Evolutionary conservation across 2,888 invertebrate species (phyloP).

Genomic region (Furcula furcula): DNA sequence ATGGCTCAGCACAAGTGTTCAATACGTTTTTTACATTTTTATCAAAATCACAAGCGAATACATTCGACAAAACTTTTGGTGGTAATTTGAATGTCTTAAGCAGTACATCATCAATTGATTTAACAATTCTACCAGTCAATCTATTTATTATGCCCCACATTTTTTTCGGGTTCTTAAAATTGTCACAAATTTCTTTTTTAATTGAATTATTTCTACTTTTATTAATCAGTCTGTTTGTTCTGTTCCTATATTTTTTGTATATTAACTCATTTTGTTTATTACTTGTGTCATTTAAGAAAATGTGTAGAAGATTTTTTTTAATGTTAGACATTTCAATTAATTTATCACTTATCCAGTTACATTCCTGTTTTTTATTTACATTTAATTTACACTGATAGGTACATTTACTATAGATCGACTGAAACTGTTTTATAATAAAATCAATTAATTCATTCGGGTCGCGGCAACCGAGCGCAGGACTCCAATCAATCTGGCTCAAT

Average conservation of each 20-base stretch:
- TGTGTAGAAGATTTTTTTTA: neutral
- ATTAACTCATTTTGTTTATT: neutral
- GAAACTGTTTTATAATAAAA: neutral
- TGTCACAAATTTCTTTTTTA: neutral
- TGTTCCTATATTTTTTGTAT: constrained; percentile 1
- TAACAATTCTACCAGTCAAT: neutral
- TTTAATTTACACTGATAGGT: neutral
- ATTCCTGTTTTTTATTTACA: neutral
- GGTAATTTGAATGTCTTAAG: neutral
- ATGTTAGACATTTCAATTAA: neutral
- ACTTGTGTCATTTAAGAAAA: neutral
- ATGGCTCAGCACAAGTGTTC: neutral
- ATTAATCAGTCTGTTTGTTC: neutral
- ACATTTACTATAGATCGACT: neutral
- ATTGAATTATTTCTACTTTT: neutral
- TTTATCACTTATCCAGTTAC: constrained; percentile 1
- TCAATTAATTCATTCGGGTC: neutral
- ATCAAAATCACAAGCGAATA: neutral
- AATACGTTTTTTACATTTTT: neutral
- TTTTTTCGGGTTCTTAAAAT: neutral
- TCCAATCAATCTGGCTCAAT: neutral
- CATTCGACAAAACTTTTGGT: neutral
- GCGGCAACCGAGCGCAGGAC: neutral
- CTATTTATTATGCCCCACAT: neutral
- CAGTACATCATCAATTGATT: neutral